Evolutionary conservation across 2,888 invertebrate genomes (phyloP).

Genomic region (Amphimallon solstitiale): DNA sequence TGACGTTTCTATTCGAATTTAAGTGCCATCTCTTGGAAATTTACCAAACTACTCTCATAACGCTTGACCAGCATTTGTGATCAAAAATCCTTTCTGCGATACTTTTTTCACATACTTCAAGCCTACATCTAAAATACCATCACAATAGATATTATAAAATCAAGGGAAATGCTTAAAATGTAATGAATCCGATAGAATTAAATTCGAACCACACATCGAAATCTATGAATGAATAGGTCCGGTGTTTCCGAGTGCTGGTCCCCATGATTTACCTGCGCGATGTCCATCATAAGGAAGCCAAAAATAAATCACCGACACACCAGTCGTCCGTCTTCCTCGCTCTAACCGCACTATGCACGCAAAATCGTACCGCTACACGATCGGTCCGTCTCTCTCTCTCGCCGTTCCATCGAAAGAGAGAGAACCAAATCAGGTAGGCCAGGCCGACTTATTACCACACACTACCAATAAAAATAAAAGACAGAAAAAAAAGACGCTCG

Average conservation of each 20-base stretch:
- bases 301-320: constrained; percentile 46
- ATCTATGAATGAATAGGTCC: constrained; percentile 43
- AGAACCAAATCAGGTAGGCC: constrained; percentile 52
- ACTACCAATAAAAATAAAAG: constrained; percentile 39
- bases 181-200: not conserved
- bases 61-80: too few relatives aligned
- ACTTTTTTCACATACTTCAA: too few relatives aligned
- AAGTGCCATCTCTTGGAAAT: too few relatives aligned
- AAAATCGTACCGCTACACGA: constrained; percentile 34
- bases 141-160: too few relatives aligned
- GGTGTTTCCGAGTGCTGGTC: constrained; percentile 40
- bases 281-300: constrained; percentile 45
- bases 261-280: constrained; percentile 46
- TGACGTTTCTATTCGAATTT: too few relatives aligned
- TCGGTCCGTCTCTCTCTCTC: not conserved
- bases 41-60: too few relatives aligned
- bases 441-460: constrained; percentile 44
- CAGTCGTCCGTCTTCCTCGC: constrained; percentile 14
- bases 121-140: too few relatives aligned
- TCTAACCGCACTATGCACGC: constrained; percentile 35
- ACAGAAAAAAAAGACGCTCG: constrained; percentile 2
- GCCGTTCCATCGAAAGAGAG: not conserved
- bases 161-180: too few relatives aligned
- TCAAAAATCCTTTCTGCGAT: too few relatives aligned
- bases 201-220: not conserved